Evolutionary conservation across 2,888 invertebrate species (phyloP), one percentile per base, ranked within the genome.

Genomic region (Ormyrus nitidulus): DNA sequence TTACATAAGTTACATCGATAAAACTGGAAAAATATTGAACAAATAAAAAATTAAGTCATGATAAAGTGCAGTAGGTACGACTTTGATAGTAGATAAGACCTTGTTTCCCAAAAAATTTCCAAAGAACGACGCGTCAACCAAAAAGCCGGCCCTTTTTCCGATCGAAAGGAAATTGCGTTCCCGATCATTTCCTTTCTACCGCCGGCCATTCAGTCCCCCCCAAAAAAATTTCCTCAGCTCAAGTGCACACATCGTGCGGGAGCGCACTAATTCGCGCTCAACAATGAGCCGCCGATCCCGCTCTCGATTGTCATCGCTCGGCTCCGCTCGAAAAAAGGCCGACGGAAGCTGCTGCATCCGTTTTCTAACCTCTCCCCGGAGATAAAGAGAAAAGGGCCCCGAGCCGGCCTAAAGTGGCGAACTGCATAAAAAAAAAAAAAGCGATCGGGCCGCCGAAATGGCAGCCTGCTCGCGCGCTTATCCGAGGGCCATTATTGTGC

Each of bases 371-470:
- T 34, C 34, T 34, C 34, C 34, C 81, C 68, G 11, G 11, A 11
- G 34, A 46, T 54, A 49, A 13, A 48, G 48, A 54, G 62, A 65
- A 71, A 73, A 78, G 34, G 51, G 58, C 68, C 59, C 54, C 8
- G 44, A n/a, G 77, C 72, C 56, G 68, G 78, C 79, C 82, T 83
- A 83, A 85, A 84, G 83, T 85, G 85, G 85, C 85, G 83, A 85
- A 83, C 83, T 83, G 83, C 66, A 19, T 19, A 19, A 74, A 46
- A 51, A 48, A 69, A 68, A 19, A 54, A 19, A 44, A 64, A 77
- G 44, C 9, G 48, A 64, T 13, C n/a, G 53, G 44, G 53, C 51
- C 48, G 64, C 34, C 64, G 69, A 74, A 68, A 62, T 69, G 69
- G 66, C 68, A 34, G 58, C 44, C 54, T 9, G 46, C 34, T 34